Evolutionary conservation across 2,797 vertebrate genomes (phyloP), one percentile per base, ranked within the genome.

Genomic region (Lepus oiostolus): DNA sequence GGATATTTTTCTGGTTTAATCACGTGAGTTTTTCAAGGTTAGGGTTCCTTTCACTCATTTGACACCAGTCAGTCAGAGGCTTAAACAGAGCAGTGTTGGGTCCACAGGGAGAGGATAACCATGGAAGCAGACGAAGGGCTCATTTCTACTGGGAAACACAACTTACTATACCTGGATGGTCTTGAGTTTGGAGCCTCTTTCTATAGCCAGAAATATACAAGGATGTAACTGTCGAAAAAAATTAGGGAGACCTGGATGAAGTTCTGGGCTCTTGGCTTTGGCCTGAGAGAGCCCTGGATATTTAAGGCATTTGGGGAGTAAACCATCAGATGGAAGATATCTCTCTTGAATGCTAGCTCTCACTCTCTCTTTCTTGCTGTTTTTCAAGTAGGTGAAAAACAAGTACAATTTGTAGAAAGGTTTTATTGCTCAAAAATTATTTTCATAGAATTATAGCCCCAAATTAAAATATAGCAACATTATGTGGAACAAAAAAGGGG

Each of bases 401-500:
- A 58, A 58, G 17, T 14, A 58, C 54, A 58, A 58, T 58, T 58
- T 58, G 13, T 58, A 13, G 3, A 58, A 58, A 58, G 13, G 17
- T 63, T 67, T 68, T 17, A 74, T 62, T 87, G 58, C 14, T 58
- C 32, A 92, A 72, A 93, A 54, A n/a, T 85, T 8, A 81, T 80
- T 90, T 89, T 86, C 28, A 54, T 79, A 67, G 60, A 85, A 80
- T 89, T 60, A 32, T 30, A 68, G 10, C 12, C 19, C 14, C 19
- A 90, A 87, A 63, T 70, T 32, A 22, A 52, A 88, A 12, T 6
- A 63, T 90, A 54, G 28, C 58, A 81, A 62, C 3, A 63, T 50
- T 87, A n/a, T 62, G 7, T 63, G 30, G 3, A 52, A 77, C 2
- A 90, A 95, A 38, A 60, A 38, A 60, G n/a, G 30, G 63, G 83